Evolutionary conservation across 2,888 invertebrate genomes (phyloP), one percentile per base, ranked within the genome.

Genomic region (Drosophila macrospina): DNA sequence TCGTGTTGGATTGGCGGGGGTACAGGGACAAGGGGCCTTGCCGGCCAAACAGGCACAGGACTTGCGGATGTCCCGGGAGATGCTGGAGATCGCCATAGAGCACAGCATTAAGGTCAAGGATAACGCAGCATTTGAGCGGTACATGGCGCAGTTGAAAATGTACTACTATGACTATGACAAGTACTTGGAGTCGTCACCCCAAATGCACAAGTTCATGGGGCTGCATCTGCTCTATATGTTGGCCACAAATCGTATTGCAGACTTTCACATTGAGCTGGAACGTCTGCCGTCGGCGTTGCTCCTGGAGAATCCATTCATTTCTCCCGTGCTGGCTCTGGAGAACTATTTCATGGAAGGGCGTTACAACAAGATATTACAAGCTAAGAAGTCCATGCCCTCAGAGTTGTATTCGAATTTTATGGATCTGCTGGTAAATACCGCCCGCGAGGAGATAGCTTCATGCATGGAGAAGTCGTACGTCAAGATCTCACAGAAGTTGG

Each of bases 331-430:
- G 73, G 77, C 74, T 0, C 24, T 85, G 62, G 85, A 85, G 54
- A 85, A 84, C 42, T 89, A 86, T 36, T 87, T 72, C 36, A 85
- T 85, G 83, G 85, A 85, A 42, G 85, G 85, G 4, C 77, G 85
- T 20, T 85, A 85, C 36, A 85, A 85, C 36, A 85, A 85, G 48
- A 85, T 85, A 51, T 36, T 85, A 45, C 74, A 79, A 37, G 85
- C 85, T 24, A 85, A 87, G 57, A 85, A 85, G 11, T 77, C 80
- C 0, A 69, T 85, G 86, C 85, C 85, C 4, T 67, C 88, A 11
- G 74, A 62, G 6, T 16, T 85, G 13, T 85, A 89, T 20, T 42
- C 69, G 0, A 72, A 77, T 8, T 89, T 85, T 15, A 89, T 85
- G 85, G 86, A 85, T 41, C 52, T 87, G 41, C 48, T 85, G 39